phyloP scores from a whole-genome alignment of 2,113 vertebrate species.

The Lucifuga dentata region DNA sequence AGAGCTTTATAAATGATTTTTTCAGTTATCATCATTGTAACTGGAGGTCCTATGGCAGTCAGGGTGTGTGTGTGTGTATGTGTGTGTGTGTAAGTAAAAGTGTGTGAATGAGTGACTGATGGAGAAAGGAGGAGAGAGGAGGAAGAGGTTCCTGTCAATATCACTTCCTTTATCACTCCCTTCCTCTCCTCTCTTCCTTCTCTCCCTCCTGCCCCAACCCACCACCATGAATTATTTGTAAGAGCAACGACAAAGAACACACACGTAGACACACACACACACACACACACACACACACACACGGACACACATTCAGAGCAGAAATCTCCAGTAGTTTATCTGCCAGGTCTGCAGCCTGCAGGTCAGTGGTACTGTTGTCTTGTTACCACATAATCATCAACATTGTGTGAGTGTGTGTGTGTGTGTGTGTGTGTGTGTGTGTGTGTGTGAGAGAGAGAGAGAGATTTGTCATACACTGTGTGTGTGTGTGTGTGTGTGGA shows the following conservation, averaged over 20 bases:
- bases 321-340: conserved; percentile 14
- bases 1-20: conserved; percentile 18
- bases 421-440: neutral
- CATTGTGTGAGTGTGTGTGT: conserved; percentile 1
- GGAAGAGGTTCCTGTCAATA: conserved; percentile 74
- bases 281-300: conserved; percentile 27
- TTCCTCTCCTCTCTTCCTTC: conserved; percentile 28
- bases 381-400: conserved; percentile 27
- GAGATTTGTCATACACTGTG: neutral
- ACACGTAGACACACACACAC: neutral
- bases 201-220: neutral
- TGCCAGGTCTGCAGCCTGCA: neutral
- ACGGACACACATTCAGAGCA: neutral
- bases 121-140: conserved; percentile 70
- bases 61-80: conserved; percentile 11
- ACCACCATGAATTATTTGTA: conserved; percentile 67
- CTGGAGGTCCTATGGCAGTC: conserved; percentile 6
- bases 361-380: conserved; percentile 20
- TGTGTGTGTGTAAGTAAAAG: conserved; percentile 15
- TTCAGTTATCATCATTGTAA: conserved; percentile 28
- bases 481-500: neutral
- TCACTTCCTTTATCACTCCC: conserved; percentile 61
- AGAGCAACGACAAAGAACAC: conserved; percentile 52
- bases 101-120: conserved; percentile 57
- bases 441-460: too few species aligned